Conservation (phyloP, 2,797 vertebrate species). For the Trachurus trachurus region DNA sequence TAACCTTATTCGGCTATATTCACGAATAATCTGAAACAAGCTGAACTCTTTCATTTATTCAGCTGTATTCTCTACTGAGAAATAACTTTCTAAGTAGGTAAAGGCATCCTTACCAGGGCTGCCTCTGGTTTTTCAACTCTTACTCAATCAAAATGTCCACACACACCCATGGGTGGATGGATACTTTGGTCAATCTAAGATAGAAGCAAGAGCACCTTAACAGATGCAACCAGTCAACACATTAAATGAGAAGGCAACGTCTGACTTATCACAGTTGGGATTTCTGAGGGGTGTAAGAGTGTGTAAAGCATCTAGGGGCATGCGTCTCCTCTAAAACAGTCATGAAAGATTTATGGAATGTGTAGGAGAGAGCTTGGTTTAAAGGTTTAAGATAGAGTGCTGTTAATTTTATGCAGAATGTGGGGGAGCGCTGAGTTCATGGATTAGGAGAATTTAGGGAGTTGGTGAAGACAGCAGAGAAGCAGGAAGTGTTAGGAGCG, state of each 20-base stretch:
- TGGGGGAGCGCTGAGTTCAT: constrained; percentile 21
- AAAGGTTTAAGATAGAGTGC: constrained; percentile 19
- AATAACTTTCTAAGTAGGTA: background rate
- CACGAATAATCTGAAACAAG: background rate
- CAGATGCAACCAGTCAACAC: constrained; percentile 51
- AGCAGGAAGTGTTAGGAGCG: constrained; percentile 34
- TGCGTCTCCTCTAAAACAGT: constrained; percentile 16
- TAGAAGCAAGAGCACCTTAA: constrained; percentile 11
- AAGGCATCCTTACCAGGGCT: background rate
- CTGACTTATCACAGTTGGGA: constrained; percentile 15
- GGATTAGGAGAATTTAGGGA: constrained; percentile 45
- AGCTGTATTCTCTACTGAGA: background rate
- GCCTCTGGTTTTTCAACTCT: constrained; percentile 21
- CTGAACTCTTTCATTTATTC: background rate
- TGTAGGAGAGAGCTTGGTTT: constrained; percentile 27
- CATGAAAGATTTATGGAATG: constrained; percentile 28
- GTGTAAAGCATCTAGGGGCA: background rate
- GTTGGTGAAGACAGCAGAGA: constrained; percentile 29
- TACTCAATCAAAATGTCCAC: constrained; percentile 2
- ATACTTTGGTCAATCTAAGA: constrained; percentile 1
- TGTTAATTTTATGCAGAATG: constrained; percentile 23
- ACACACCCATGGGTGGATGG: constrained; percentile 13
- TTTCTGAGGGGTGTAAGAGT: background rate
- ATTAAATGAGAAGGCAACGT: constrained; percentile 41
- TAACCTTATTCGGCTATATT: background rate